Conservation (phyloP, 2,888 invertebrate species). For the Drosophila histrio region DNA sequence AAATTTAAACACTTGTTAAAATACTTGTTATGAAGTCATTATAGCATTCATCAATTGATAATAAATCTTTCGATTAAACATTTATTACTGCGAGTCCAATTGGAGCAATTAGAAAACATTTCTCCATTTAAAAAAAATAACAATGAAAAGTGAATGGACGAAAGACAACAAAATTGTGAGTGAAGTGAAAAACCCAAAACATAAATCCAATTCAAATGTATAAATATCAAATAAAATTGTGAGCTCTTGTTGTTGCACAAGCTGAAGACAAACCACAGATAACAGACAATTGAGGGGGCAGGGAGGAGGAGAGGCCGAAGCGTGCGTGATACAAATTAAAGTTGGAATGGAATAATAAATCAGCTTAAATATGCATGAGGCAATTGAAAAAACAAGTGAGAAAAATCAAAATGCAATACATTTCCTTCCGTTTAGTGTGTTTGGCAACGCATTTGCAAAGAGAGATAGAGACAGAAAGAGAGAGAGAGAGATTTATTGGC, state of each 20-base stretch:
- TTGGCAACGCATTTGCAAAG: conserved; percentile 18
- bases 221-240: conserved; percentile 45
- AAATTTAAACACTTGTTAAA: too few species aligned
- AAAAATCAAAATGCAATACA: conserved; percentile 62
- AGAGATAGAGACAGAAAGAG: not conserved
- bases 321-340: conserved; percentile 73
- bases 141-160: conserved; percentile 71
- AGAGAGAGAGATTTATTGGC: not conserved
- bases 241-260: conserved; percentile 54
- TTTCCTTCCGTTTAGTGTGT: conserved; percentile 73
- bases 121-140: conserved; percentile 20
- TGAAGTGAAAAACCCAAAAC: conserved; percentile 25
- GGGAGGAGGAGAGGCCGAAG: not conserved
- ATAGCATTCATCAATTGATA: not conserved
- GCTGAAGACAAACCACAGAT: conserved; percentile 32
- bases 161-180: conserved; percentile 25
- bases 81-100: not conserved
- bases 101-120: conserved; percentile 34
- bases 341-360: conserved; percentile 65
- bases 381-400: conserved; percentile 31
- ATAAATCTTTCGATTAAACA: not conserved
- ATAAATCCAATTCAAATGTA: conserved; percentile 34
- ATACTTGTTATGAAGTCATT: too few species aligned
- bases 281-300: not conserved
- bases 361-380: conserved; percentile 66